Evolutionary conservation across 2,113 vertebrate species (phyloP).

Genomic region (Pterocles burchelli): DNA sequence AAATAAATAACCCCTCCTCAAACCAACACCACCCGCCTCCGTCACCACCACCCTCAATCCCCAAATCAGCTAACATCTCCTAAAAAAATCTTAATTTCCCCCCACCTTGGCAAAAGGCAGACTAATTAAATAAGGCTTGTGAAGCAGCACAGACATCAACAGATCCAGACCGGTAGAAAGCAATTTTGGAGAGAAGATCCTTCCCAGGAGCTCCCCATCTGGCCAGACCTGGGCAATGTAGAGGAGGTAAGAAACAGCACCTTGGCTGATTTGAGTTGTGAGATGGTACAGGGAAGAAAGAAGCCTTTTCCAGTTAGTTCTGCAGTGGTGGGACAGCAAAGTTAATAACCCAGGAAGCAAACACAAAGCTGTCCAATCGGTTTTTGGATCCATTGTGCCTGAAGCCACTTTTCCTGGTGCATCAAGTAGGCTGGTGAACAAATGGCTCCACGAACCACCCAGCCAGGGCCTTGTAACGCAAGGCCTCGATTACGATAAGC

Average conservation of each 20-base stretch:
- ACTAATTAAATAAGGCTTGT: not conserved
- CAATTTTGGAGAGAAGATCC: not conserved
- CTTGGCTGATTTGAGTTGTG: not conserved
- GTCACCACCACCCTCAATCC: not conserved
- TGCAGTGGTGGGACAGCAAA: not conserved
- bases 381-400: not conserved
- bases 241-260: not conserved
- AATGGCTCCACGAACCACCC: not conserved
- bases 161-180: not conserved
- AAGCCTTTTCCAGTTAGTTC: not conserved
- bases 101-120: not conserved
- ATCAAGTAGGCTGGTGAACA: not conserved
- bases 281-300: not conserved
- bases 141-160: not conserved
- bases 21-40: not conserved
- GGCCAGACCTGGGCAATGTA: rapidly evolving
- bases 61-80: not conserved
- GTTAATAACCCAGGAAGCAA: not conserved
- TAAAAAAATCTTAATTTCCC: not conserved
- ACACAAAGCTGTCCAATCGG: not conserved
- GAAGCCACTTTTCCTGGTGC: not conserved
- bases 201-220: not conserved
- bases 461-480: not conserved
- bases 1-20: not conserved
- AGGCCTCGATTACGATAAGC: not conserved